Evolutionary conservation across 2,797 vertebrate genomes (phyloP), one percentile per base, ranked within the genome.

Genomic region (Brachyrhaphis roseni): DNA sequence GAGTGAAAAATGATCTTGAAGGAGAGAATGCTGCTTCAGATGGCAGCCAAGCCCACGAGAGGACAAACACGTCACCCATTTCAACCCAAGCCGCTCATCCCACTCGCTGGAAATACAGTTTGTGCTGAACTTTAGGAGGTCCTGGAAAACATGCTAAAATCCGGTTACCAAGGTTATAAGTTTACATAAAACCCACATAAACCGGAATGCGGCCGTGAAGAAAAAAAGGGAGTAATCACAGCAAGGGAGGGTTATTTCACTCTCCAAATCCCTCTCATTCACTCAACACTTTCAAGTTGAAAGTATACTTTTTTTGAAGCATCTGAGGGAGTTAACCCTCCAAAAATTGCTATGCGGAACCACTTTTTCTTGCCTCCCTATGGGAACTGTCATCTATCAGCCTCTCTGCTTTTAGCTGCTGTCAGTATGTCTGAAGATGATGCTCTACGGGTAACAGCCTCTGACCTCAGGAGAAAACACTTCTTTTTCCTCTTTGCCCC

Each of bases 371-470:
- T 72, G 59, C 83, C 77, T 84, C 76, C 81, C 73, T 34, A 31
- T 86, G 76, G 84, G 68, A 87, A 74, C 53, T 86, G 78, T 77
- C 87, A 89, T 86, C 90, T 82, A 76, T 87, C 62, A 70, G 75
- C 31, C 12, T 77, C 78, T 82, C 53, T 70, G 72, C 76, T 89
- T 78, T 90, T 77, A 89, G 83, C 59, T 82, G 55, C 84, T 86
- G 87, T 89, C 89, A 89, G 36, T 68, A 71, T 76, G 83, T 90
- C 78, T 78, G 81, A 80, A 49, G 80, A 86, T 78, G 81, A 83
- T 77, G 70, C 79, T 78, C 49, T 55, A 57, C 18, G 55, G 76
- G 77, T 28, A 75, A 71, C 82, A 87, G 81, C 78, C 86, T 85
- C 80, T 84, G 80, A 90, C 81, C 80, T 86, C 82, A 51, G 51